Percentiles rank a stretch among this genome's conserved stretches.
These are phyloP conservation scores for Synanthedon vespiformis DNA, from an alignment of 2,888 invertebrate species.

Conservation along the genomic window DNA sequence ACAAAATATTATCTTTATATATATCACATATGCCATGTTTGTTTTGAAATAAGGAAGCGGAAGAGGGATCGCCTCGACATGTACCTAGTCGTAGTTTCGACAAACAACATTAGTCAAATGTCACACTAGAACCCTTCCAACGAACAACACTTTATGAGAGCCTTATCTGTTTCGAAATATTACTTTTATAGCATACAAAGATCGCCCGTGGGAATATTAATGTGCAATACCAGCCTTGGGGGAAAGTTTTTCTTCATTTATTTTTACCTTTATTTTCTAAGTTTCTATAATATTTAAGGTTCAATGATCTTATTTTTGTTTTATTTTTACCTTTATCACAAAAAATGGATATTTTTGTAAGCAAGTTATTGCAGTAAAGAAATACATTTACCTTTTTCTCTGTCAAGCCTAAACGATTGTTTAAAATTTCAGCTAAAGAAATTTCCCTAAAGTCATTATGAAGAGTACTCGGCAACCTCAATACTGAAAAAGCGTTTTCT, in stretches of 20 bases:
- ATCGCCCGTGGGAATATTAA: constrained; percentile 5
- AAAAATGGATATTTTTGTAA: too few species aligned
- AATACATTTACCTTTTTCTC: not conserved
- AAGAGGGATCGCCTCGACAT: not conserved
- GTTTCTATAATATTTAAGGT: too few species aligned
- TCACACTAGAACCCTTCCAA: constrained; percentile 33
- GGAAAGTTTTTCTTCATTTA: too few species aligned
- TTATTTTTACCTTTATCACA: too few species aligned
- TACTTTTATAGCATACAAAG: constrained; percentile 20
- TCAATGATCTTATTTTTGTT: too few species aligned
- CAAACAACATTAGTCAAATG: constrained; percentile 56
- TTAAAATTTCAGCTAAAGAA: constrained; percentile 16
- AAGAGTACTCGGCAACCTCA: constrained; percentile 17
- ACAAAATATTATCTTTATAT: too few species aligned
- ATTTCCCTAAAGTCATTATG: constrained; percentile 20
- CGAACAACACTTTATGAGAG: constrained; percentile 25
- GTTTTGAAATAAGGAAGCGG: not conserved
- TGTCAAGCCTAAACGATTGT: constrained; percentile 8
- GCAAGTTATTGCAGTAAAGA: too few species aligned
- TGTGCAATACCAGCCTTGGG: too few species aligned
- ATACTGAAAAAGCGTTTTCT: constrained; percentile 14
- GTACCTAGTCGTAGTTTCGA: constrained; percentile 10
- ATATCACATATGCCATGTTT: too few species aligned
- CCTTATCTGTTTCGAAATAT: constrained; percentile 22
- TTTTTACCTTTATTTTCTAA: too few species aligned